A percentile compares a stretch with the other conserved stretches of the same genome.
Evolutionary conservation across 2,797 vertebrate species (phyloP).

Genomic region (Nasua narica): DNA sequence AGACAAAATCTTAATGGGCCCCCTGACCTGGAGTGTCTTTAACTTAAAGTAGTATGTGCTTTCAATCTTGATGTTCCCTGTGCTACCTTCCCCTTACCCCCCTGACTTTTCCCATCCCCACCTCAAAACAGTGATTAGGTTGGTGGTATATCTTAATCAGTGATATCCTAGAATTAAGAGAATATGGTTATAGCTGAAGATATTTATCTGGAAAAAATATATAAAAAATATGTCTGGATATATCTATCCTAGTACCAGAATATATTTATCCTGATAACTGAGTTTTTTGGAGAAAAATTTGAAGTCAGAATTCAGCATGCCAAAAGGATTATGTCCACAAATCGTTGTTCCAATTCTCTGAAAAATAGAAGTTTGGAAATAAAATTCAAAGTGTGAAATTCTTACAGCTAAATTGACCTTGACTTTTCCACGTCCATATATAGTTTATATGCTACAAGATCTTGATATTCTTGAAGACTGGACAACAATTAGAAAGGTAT

Average conservation of each 20-base stretch:
- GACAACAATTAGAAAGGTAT: constrained; percentile 98
- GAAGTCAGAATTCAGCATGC: constrained; percentile 38
- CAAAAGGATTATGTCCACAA: not conserved
- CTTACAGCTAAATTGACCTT: constrained; percentile 78
- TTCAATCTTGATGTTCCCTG: constrained; percentile 1
- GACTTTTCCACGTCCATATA: constrained; percentile 94
- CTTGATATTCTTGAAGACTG: constrained; percentile 99
- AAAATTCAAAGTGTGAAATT: not conserved
- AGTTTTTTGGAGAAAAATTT: constrained; percentile 37
- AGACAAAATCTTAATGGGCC: not conserved
- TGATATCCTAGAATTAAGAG: not conserved
- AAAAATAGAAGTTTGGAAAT: constrained; percentile 10
- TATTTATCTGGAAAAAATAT: not conserved
- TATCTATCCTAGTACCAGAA: not conserved
- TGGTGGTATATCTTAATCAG: not conserved
- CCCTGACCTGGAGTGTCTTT: not conserved
- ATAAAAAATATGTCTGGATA: not conserved
- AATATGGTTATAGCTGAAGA: not conserved
- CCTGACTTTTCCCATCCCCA: not conserved
- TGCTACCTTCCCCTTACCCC: not conserved
- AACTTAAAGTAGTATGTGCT: not conserved
- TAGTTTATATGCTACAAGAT: constrained; percentile 99
- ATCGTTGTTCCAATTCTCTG: constrained; percentile 12
- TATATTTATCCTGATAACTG: not conserved
- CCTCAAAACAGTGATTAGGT: not conserved